Percentiles rank a stretch among this genome's conserved stretches.
These are phyloP conservation scores for Nymphalis urticae DNA, from an alignment of 2,888 invertebrate species.

Conservation along the genomic window DNA sequence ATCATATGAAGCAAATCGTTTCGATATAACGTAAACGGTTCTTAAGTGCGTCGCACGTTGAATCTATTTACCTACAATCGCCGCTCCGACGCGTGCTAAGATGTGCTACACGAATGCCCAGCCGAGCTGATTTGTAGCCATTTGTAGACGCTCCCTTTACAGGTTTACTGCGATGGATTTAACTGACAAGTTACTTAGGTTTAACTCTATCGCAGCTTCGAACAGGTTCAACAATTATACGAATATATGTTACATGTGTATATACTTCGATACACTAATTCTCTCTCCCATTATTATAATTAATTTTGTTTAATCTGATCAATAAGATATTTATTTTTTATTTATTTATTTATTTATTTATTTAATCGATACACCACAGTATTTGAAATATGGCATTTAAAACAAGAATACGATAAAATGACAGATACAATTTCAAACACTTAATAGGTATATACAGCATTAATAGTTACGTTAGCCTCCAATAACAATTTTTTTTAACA, in stretches of 20 bases:
- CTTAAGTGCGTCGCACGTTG: conserved; percentile 31
- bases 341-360: no score
- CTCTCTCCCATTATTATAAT: no score
- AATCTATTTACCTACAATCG: conserved; percentile 46
- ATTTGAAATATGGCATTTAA: no score
- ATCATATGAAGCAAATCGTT: conserved; percentile 6
- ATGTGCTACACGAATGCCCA: conserved; percentile 57
- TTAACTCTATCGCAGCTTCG: neutral
- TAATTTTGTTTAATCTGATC: no score
- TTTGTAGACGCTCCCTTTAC: conserved; percentile 51
- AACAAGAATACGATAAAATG: no score
- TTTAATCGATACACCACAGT: no score
- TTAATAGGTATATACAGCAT: no score
- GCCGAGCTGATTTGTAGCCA: conserved; percentile 53
- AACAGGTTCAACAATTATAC: neutral
- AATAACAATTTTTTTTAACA: no score
- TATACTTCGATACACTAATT: no score
- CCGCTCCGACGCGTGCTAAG: conserved; percentile 39
- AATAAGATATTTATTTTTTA: no score
- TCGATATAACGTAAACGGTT: conserved; percentile 12
- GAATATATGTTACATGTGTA: neutral
- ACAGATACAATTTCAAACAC: no score
- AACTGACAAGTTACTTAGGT: conserved; percentile 10
- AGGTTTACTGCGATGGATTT: conserved; percentile 7
- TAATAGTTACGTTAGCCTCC: no score